Conservation (phyloP, 2,888 invertebrate species). For the Microplitis manilae region DNA sequence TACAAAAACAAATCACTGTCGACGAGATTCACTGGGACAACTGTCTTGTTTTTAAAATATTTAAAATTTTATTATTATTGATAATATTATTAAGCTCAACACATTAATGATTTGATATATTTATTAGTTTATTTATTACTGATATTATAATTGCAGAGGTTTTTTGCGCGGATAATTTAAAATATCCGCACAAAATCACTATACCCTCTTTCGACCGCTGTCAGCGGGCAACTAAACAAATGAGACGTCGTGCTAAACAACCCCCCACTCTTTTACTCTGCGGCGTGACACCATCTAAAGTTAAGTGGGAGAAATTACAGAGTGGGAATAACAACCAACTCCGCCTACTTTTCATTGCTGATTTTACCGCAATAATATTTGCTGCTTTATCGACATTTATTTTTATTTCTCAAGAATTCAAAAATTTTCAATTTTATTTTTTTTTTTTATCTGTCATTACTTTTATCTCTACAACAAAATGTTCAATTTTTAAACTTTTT, state of each 20-base stretch:
- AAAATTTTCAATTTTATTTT: background rate
- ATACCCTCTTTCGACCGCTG: conserved; percentile 66
- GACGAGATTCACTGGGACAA: background rate
- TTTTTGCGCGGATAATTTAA: conserved; percentile 19
- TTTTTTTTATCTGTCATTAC: no score
- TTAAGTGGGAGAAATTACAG: conserved; percentile 23
- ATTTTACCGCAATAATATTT: background rate
- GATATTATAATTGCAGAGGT: background rate
- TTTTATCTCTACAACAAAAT: no score
- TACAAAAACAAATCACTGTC: background rate
- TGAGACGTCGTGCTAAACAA: conserved; percentile 61
- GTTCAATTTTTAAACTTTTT: no score
- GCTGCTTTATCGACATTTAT: background rate
- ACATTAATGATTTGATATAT: background rate
- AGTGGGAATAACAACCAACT: conserved; percentile 41
- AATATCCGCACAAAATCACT: conserved; percentile 51
- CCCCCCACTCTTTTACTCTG: conserved; percentile 61
- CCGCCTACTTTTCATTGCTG: conserved; percentile 49
- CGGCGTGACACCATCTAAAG: conserved; percentile 56
- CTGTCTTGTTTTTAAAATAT: background rate
- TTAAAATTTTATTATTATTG: background rate
- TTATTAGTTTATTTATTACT: no score
- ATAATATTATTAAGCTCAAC: background rate
- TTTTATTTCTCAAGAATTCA: background rate
- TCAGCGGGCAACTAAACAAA: conserved; percentile 71